Conservation (phyloP, 1,140 invertebrate species). For the Drosophila quadrilineata region DNA sequence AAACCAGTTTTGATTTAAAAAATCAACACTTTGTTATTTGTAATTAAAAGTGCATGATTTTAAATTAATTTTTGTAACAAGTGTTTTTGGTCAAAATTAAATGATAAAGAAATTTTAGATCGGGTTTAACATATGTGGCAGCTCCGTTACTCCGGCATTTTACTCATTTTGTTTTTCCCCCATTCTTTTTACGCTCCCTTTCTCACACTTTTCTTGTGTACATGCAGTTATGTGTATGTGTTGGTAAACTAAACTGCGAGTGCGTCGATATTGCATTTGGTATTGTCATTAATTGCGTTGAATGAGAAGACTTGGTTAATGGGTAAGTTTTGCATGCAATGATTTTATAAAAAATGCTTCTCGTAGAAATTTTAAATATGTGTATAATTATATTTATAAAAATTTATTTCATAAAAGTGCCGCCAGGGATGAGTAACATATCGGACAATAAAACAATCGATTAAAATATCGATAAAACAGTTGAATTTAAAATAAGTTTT, state of each 20-base stretch:
- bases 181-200: conserved; percentile 32
- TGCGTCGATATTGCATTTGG: conserved; percentile 35
- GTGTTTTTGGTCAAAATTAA: not conserved
- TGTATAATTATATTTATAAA: too few relatives aligned
- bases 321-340: conserved; percentile 10
- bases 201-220: conserved; percentile 39
- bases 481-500: not conserved
- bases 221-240: conserved; percentile 31
- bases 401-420: too few relatives aligned
- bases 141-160: conserved; percentile 33
- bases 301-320: conserved; percentile 10
- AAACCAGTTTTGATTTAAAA: not conserved
- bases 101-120: not conserved
- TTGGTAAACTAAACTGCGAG: conserved; percentile 25
- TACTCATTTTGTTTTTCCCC: conserved; percentile 40
- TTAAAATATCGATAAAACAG: not conserved
- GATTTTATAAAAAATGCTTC: not conserved
- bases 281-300: conserved; percentile 10
- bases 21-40: not conserved
- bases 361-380: too few relatives aligned
- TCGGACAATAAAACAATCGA: conserved; percentile 2
- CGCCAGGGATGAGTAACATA: conserved; percentile 10
- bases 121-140: conserved; percentile 18
- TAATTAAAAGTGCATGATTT: not conserved
- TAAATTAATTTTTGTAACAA: not conserved